Evolutionary conservation across 2,113 vertebrate species (phyloP).

Genomic region (Empidonax alnorum): DNA sequence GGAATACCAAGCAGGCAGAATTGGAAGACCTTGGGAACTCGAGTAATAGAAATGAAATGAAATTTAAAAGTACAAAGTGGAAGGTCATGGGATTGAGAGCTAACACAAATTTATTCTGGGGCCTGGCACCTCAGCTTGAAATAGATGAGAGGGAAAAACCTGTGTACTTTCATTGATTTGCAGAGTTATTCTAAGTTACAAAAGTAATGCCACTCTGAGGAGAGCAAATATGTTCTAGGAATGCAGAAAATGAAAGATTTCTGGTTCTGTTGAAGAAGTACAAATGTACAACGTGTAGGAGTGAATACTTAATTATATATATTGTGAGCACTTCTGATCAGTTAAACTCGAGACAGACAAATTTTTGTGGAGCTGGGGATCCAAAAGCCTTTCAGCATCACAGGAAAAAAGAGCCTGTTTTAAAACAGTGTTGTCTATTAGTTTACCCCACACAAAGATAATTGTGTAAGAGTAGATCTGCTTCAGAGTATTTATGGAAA

Average conservation of each 20-base stretch:
- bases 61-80: constrained; percentile 54
- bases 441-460: not conserved
- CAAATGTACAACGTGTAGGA: not conserved
- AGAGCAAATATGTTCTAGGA: not conserved
- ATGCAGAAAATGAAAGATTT: not conserved
- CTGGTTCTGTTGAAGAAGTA: not conserved
- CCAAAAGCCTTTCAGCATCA: not conserved
- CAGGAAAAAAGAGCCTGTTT: not conserved
- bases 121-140: constrained; percentile 36
- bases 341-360: not conserved
- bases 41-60: constrained; percentile 60
- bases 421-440: not conserved
- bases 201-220: constrained; percentile 6
- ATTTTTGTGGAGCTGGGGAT: not conserved
- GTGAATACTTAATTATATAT: not conserved
- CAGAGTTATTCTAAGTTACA: constrained; percentile 24
- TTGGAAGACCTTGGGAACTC: constrained; percentile 34
- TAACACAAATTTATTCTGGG: constrained; percentile 41
- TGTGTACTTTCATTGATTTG: constrained; percentile 46
- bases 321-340: not conserved
- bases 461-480: not conserved
- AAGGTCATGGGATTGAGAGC: constrained; percentile 48
- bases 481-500: not conserved
- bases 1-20: constrained; percentile 42
- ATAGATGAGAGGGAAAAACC: constrained; percentile 35